Conservation (phyloP, 2,113 vertebrate genomes). For the Barnardius zonarius region DNA sequence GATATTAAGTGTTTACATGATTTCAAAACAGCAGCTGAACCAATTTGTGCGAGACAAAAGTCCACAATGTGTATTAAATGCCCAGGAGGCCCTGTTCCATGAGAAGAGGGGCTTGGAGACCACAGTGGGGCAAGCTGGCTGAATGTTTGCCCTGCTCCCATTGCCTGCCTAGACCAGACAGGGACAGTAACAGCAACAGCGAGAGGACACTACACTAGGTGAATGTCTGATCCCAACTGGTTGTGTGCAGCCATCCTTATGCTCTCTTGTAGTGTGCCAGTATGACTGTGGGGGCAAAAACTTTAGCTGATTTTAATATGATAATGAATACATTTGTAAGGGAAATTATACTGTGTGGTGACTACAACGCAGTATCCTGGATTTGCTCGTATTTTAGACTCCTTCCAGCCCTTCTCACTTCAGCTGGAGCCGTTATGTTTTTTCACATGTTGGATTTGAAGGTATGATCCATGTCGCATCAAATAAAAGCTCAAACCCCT, state of each 20-base stretch:
- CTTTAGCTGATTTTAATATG: neutral
- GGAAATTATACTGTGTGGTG: neutral
- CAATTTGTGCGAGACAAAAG: neutral
- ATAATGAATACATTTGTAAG: neutral
- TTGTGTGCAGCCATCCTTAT: neutral
- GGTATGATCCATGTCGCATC: neutral
- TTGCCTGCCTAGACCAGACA: neutral
- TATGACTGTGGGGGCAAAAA: neutral
- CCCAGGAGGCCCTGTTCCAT: neutral
- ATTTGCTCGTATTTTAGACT: neutral
- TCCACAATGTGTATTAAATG: neutral
- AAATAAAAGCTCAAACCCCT: neutral
- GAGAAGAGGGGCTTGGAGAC: neutral
- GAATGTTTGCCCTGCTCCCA: neutral
- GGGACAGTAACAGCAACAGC: neutral
- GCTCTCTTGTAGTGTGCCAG: neutral
- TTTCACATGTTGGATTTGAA: neutral
- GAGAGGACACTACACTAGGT: accelerated
- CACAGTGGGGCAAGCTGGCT: neutral
- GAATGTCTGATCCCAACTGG: neutral
- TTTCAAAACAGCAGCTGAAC: neutral
- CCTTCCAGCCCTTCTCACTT: neutral
- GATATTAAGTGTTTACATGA: neutral
- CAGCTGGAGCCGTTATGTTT: neutral
- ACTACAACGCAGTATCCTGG: neutral